These are phyloP conservation scores for Triops cancriformis DNA, from an alignment of 1,140 invertebrate genomes.

Conservation along the genomic window DNA sequence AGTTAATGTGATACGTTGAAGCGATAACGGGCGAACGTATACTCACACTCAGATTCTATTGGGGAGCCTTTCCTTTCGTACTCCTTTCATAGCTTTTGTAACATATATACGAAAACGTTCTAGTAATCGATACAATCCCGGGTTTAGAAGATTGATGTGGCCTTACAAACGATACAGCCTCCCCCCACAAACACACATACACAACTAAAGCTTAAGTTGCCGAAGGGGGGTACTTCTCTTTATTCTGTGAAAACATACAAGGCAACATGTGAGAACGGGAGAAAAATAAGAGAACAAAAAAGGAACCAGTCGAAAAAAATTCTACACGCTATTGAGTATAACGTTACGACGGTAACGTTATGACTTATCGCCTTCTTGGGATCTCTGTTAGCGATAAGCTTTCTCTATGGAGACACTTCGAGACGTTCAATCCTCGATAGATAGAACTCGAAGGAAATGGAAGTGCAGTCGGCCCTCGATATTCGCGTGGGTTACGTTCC, in stretches of 20 bases:
- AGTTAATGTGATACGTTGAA: background rate
- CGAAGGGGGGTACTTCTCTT: background rate
- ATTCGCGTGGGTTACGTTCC: too few species aligned
- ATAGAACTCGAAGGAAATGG: too few species aligned
- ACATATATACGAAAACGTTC: background rate
- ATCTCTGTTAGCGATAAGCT: background rate
- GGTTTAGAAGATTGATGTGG: background rate
- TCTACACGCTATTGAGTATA: background rate
- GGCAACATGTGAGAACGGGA: background rate
- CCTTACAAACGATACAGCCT: background rate
- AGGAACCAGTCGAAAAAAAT: background rate
- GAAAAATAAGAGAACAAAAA: background rate
- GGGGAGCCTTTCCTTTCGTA: background rate
- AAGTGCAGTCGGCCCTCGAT: too few species aligned
- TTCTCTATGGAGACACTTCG: background rate
- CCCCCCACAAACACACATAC: background rate
- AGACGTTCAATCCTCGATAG: background rate
- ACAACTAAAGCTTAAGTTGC: background rate
- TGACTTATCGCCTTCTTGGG: background rate
- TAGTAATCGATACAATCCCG: background rate
- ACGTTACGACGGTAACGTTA: background rate
- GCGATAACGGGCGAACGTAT: background rate
- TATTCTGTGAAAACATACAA: background rate
- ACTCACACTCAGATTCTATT: background rate
- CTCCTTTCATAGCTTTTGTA: background rate